phyloP scores from a whole-genome alignment of 2,113 vertebrate genomes.

The Poeciliopsis turrubarensis region DNA sequence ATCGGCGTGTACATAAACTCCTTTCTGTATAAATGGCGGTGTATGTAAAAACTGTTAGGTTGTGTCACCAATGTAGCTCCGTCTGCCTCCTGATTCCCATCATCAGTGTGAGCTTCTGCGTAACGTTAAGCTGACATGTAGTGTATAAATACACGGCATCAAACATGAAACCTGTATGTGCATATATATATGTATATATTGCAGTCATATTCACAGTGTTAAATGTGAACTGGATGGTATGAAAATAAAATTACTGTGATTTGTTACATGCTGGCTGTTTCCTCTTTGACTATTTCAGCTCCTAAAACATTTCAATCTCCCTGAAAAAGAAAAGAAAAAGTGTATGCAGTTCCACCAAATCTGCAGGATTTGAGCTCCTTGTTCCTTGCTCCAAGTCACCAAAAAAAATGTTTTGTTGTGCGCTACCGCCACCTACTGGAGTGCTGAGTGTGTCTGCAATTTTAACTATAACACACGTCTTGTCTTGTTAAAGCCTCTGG shows the following conservation, averaged over 20 bases:
- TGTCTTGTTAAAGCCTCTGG: not conserved
- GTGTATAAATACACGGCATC: conserved; percentile 46
- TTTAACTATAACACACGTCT: not conserved
- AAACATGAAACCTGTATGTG: conserved; percentile 52
- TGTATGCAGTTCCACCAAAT: not conserved
- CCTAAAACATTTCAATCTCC: not conserved
- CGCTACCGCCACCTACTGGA: no score
- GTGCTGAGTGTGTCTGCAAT: no score
- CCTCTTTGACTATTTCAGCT: not conserved
- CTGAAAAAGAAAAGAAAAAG: not conserved
- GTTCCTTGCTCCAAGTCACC: no score
- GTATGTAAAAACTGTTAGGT: conserved; percentile 37
- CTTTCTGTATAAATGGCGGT: conserved; percentile 61
- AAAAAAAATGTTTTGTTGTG: not conserved
- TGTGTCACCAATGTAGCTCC: conserved; percentile 37
- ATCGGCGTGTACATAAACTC: conserved; percentile 49
- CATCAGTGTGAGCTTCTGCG: conserved; percentile 64
- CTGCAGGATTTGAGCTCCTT: not conserved
- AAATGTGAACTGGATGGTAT: conserved; percentile 54
- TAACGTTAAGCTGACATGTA: conserved; percentile 38
- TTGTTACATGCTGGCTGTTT: conserved; percentile 40
- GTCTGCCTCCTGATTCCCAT: conserved; percentile 54
- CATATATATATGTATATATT: conserved; percentile 26
- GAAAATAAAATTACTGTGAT: conserved; percentile 65
- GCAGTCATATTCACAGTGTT: conserved; percentile 61